Base-by-base conservation (phyloP, 2,888 invertebrate species). In the Deladenus siricidicola region DNA sequence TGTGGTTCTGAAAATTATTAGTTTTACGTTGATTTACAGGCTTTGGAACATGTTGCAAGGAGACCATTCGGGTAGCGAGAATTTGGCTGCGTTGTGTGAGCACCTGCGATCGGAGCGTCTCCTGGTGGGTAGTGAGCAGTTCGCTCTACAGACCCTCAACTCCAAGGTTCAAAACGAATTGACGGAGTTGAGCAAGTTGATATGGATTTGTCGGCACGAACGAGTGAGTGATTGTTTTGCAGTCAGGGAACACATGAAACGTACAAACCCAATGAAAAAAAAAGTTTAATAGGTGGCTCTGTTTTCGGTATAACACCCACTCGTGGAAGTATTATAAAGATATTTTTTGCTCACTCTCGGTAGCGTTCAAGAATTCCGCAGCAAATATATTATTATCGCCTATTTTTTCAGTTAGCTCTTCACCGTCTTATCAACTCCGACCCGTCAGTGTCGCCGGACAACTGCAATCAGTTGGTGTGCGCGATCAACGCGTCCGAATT, bases 291-390 rank as follows among this genome's bases (percentile, higher is more conserved):
- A n/a, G n/a, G 43, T 19, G 21, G 21, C 43, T 19, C 43, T 21
- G 43, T 1, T 19, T 43, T 43, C 2, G 1, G 24, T n/a, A 49
- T 26, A 19, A n/a, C 50, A 24, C 21, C 50, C 50, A 19, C 19
- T 26, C 2, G n/a, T 24, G 2, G n/a, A 17, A 24, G 2, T 55
- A 4, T 55, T n/a, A n/a, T 21, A 2, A 49, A 30, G 0, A 21
- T n/a, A n/a, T n/a, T n/a, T n/a, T n/a, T n/a, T n/a, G n/a, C n/a
- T n/a, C n/a, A n/a, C n/a, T 54, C 39, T 72, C 68, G 21, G 55
- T 59, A 3, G 61, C 63, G 48, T 70, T 62, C 21, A 77, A 60
- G 24, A 76, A 52, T 28, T 71, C 70, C 10, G 77, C 73, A 1
- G 73, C 68, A n/a, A n/a, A n/a, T n/a, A n/a, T n/a, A n/a, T n/a